Conservation (phyloP, 2,113 vertebrate genomes). For the Empidonax traillii region DNA sequence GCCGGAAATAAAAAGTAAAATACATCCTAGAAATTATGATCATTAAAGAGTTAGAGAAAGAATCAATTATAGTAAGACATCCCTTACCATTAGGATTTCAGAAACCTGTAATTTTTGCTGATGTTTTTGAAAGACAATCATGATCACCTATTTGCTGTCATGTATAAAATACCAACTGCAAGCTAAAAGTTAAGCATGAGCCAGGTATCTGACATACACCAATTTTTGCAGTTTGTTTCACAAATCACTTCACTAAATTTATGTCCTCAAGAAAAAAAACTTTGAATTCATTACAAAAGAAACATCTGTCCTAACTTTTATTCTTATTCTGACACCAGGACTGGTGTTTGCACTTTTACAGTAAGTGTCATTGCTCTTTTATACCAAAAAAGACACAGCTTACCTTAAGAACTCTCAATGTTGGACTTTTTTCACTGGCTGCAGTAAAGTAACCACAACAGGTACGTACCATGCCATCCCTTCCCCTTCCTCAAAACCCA, state of each 20-base stretch:
- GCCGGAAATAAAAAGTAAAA: not conserved
- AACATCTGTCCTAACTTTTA: not conserved
- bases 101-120: conserved; percentile 49
- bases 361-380: not conserved
- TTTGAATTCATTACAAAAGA: not conserved
- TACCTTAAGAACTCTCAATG: not conserved
- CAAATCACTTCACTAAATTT: conserved; percentile 7
- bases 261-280: not conserved
- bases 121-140: conserved; percentile 30
- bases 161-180: conserved; percentile 26
- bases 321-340: not conserved
- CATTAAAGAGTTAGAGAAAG: conserved; percentile 27
- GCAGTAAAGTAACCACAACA: not conserved
- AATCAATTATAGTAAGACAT: conserved; percentile 7
- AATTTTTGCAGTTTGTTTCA: conserved; percentile 9
- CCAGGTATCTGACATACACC: conserved; percentile 32
- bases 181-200: conserved; percentile 8
- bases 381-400: not conserved
- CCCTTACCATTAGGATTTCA: not conserved
- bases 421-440: not conserved
- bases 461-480: not conserved
- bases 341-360: not conserved
- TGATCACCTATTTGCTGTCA: conserved; percentile 7
- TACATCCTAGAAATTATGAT: not conserved
- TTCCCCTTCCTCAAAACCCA: not conserved